Conservation (phyloP, 2,797 vertebrate species). For the Labeo calbasu region DNA sequence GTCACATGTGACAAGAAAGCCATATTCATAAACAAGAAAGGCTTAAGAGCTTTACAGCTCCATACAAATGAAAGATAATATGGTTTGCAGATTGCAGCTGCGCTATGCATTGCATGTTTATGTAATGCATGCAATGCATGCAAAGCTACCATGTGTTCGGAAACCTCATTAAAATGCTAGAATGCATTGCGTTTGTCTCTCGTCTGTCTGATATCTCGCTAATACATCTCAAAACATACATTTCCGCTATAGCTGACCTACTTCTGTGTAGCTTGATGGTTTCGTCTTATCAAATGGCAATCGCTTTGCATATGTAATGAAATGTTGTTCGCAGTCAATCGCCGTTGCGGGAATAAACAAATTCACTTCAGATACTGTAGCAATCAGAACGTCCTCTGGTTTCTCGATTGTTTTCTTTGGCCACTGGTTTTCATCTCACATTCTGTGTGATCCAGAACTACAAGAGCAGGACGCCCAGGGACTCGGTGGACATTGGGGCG, state of each 20-base stretch:
- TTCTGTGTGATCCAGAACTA: constrained; percentile 62
- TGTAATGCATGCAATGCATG: background rate
- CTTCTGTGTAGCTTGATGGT: constrained; percentile 34
- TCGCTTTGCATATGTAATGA: constrained; percentile 50
- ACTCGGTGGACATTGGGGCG: constrained; percentile 32
- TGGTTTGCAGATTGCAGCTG: background rate
- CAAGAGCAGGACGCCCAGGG: constrained; percentile 52
- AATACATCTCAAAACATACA: constrained; percentile 35
- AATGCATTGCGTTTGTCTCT: constrained; percentile 17
- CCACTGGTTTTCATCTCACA: constrained; percentile 55
- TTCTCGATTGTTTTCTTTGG: constrained; percentile 19
- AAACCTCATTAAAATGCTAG: constrained; percentile 12
- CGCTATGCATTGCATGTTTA: background rate
- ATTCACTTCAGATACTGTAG: background rate
- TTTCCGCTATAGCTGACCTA: constrained; percentile 33
- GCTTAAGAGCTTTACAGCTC: background rate
- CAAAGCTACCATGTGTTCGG: background rate
- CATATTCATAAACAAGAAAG: constrained; percentile 24
- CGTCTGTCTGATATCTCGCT: constrained; percentile 7
- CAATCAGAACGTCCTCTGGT: constrained; percentile 40
- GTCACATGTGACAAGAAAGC: background rate
- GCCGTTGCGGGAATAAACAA: constrained; percentile 7
- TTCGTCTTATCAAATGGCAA: constrained; percentile 47
- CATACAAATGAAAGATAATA: background rate
- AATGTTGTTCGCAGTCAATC: constrained; percentile 44